Evolutionary conservation across 2,888 invertebrate species (phyloP), one percentile per base, ranked within the genome.

Genomic region (Apodemia mormo): DNA sequence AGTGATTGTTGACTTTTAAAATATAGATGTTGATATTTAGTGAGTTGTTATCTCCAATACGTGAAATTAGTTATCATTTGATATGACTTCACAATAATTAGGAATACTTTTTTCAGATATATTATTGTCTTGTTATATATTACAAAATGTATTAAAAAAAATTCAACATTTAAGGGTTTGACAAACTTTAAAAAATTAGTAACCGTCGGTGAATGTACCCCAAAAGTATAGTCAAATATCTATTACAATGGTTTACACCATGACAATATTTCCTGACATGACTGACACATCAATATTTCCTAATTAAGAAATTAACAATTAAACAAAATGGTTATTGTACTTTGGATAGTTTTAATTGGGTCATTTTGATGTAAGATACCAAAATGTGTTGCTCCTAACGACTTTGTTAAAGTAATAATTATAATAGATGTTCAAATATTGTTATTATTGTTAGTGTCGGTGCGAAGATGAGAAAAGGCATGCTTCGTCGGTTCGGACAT

Each of bases 81-180:
- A 61, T 61, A 61, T 61, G 12, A 61, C 29, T 56, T 49, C 49
- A 58, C 10, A 90, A 87, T 88, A 88, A 84, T 89, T 91, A 92
- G 90, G 91, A 84, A 89, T 89, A 90, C 90, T 87, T 89, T 88
- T 92, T 92, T 93, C 93, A 93, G 89, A 93, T 93, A 92, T 94
- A 93, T 92, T 92, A 92, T 92, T 92, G 89, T 92, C 92, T 93
- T 93, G 93, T 94, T 94, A 94, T 92, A 91, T 93, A 90, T 89
- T 92, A 92, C 88, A 14, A 93, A 91, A 87, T 92, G 92, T 93
- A 92, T 92, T 88, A 81, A 83, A 84, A 82, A 85, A 83, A 83
- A 85, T 82, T 82, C 80, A 82, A 87, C 83, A 84, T 85, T 83
- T 86, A 87, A 87, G 86, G 82, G 86, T 82, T 88, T 77, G 78